Conservation (phyloP, 1,140 invertebrate genomes). For the Drosophila sp. region DNA sequence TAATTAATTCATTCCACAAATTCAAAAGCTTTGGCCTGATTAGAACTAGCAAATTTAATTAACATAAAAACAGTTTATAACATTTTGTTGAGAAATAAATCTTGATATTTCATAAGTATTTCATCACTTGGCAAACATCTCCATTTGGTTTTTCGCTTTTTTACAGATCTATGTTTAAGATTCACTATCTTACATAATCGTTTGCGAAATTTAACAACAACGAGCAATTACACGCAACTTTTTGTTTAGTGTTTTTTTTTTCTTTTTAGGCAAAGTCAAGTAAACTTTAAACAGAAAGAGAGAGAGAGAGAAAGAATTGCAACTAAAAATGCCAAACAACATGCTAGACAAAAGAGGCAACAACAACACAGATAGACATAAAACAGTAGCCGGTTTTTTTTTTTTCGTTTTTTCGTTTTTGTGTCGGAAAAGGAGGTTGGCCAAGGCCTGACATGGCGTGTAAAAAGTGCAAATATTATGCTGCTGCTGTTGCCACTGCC, state of each 20-base stretch:
- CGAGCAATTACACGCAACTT: conserved; percentile 14
- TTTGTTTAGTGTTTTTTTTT: background rate
- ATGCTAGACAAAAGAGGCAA: conserved; percentile 19
- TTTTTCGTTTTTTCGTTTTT: conserved; percentile 4
- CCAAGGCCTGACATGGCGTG: conserved; percentile 16
- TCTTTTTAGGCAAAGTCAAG: conserved; percentile 20
- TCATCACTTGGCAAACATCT: background rate
- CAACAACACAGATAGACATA: conserved; percentile 7
- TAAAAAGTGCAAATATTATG: conserved; percentile 25
- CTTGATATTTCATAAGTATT: conserved; percentile 6
- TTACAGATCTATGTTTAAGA: conserved; percentile 7
- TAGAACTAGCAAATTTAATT: too few relatives aligned
- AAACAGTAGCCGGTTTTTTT: conserved; percentile 24
- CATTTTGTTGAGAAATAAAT: background rate
- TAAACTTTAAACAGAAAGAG: conserved; percentile 10
- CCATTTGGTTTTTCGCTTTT: background rate
- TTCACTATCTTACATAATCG: conserved; percentile 16
- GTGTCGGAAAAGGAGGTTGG: conserved; percentile 16
- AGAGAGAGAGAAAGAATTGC: background rate
- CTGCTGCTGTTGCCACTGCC: conserved; percentile 30
- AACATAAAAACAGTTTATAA: too few relatives aligned
- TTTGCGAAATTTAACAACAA: conserved; percentile 12
- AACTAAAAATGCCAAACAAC: conserved; percentile 16
- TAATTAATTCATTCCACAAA: too few relatives aligned
- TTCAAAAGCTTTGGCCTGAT: too few relatives aligned